Evolutionary conservation across 2,113 vertebrate genomes (phyloP).

Genomic region (Cephalopholis sonnerati): DNA sequence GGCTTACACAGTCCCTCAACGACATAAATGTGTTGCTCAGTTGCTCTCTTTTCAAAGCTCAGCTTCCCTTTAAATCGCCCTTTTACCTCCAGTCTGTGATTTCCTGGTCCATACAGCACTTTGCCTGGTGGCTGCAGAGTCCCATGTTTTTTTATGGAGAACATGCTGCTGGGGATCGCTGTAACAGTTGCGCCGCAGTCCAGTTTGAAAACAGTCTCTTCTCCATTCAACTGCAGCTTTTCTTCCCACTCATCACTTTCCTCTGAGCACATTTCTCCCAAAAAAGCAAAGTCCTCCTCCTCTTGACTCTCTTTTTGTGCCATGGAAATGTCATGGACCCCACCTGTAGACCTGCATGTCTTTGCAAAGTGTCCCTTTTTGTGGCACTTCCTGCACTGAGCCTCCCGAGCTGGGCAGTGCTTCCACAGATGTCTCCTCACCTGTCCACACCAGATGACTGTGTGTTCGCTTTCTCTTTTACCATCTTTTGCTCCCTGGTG

Average conservation of each 20-base stretch:
- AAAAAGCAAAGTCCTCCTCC: conserved; percentile 19
- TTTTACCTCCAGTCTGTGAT: conserved; percentile 15
- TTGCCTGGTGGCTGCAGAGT: conserved; percentile 3
- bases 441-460: conserved; percentile 16
- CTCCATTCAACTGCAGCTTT: conserved; percentile 1
- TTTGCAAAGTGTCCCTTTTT: conserved; percentile 46
- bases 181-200: conserved; percentile 36
- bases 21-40: conserved; percentile 28
- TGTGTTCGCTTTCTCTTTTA: neutral
- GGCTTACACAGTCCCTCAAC: neutral
- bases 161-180: conserved; percentile 15
- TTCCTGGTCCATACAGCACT: conserved; percentile 37
- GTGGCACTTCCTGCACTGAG: conserved; percentile 30
- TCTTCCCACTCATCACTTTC: neutral
- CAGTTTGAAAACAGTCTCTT: conserved; percentile 22
- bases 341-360: conserved; percentile 4
- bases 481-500: neutral
- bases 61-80: conserved; percentile 38
- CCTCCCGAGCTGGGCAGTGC: conserved; percentile 22
- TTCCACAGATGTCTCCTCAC: conserved; percentile 10
- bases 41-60: neutral
- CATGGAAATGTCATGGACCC: conserved; percentile 21
- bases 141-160: neutral
- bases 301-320: neutral
- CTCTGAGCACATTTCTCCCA: conserved; percentile 16